phyloP scores from a whole-genome alignment of 1,140 invertebrate genomes.

The Cherax quadricarinatus region DNA sequence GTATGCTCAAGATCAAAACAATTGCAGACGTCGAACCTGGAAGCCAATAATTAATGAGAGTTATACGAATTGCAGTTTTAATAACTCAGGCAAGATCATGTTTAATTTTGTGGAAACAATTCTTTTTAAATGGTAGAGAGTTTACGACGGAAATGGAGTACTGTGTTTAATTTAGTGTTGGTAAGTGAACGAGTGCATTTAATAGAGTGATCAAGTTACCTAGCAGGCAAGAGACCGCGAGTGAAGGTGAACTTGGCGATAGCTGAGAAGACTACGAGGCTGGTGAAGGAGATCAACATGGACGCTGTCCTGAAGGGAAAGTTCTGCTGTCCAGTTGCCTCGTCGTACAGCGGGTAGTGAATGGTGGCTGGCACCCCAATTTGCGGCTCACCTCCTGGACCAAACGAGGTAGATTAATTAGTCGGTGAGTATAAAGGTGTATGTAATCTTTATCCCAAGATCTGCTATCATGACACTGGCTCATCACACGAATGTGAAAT shows the following conservation, averaged over 20 bases:
- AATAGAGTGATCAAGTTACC: slow-evolving; percentile 25
- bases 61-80: not conserved
- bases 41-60: not conserved
- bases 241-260: slow-evolving; percentile 78
- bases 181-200: too few relatives aligned
- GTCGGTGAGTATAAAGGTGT: too few relatives aligned
- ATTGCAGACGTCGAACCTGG: slow-evolving; percentile 40
- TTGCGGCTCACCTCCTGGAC: slow-evolving; percentile 78
- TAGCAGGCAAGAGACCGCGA: slow-evolving; percentile 50
- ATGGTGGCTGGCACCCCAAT: slow-evolving; percentile 90
- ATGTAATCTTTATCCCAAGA: too few relatives aligned
- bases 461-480: too few relatives aligned
- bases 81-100: too few relatives aligned
- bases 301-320: slow-evolving; percentile 81
- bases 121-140: not conserved
- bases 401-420: not conserved
- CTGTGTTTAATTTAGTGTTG: not conserved
- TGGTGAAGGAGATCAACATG: slow-evolving; percentile 84
- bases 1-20: slow-evolving; percentile 10
- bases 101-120: too few relatives aligned
- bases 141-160: not conserved
- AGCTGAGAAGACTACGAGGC: slow-evolving; percentile 85
- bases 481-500: too few relatives aligned
- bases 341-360: slow-evolving; percentile 91
- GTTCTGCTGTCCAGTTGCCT: slow-evolving; percentile 78